Conservation (phyloP, 30 jellyfish, hydroid and myxozoan species). For the Euphysa ruthae region DNA sequence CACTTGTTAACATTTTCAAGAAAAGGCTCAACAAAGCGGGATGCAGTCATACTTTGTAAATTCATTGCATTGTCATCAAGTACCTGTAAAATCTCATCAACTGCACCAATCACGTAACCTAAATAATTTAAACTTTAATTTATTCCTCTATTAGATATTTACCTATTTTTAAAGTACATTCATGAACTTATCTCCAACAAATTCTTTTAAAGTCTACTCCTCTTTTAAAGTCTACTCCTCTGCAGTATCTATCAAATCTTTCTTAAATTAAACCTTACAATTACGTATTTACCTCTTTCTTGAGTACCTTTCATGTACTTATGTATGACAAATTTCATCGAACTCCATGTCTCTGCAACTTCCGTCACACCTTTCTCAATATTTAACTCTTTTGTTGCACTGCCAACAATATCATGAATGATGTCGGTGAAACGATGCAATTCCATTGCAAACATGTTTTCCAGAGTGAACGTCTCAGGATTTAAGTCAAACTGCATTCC, state of each 20-base stretch:
- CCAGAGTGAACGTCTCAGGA: constrained; percentile 86
- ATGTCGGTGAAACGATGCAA: constrained; percentile 84
- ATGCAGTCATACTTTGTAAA: constrained; percentile 94
- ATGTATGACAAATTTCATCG: constrained; percentile 60
- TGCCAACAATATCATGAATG: constrained; percentile 76
- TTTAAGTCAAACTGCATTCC: constrained; percentile 76
- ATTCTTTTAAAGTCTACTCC: constrained; percentile 64
- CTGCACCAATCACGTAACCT: constrained; percentile 91
- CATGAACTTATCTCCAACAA: constrained; percentile 63
- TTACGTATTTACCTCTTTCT: constrained; percentile 59
- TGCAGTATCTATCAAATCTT: too few relatives aligned
- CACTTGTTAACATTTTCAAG: constrained; percentile 80
- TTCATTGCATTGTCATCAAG: constrained; percentile 93
- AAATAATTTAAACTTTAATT: not conserved
- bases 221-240: too few relatives aligned
- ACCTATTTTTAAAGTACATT: constrained; percentile 90
- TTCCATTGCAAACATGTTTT: constrained; percentile 95
- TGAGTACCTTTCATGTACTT: constrained; percentile 92
- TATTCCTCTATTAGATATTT: not conserved
- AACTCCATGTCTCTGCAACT: constrained; percentile 84
- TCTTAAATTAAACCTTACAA: not conserved
- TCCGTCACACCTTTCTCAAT: constrained; percentile 83
- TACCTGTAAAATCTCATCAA: constrained; percentile 74
- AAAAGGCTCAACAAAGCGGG: constrained; percentile 94
- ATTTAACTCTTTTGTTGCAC: constrained; percentile 86